Conservation (phyloP, 1,140 invertebrate genomes). For the Laupala kohalensis region DNA sequence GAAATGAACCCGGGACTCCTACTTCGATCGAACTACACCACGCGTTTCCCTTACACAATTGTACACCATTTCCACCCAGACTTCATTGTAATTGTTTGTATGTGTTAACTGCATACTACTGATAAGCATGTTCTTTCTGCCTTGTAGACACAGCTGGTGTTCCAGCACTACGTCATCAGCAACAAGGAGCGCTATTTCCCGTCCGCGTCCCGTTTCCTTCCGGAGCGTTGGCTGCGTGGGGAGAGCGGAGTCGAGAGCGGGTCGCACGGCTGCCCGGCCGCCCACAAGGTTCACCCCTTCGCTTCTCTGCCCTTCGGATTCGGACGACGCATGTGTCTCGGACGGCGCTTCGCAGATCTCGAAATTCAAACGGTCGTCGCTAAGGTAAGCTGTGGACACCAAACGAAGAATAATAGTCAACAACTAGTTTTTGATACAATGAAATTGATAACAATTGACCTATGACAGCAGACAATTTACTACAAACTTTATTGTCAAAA, state of each 20-base stretch:
- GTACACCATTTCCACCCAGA: no score
- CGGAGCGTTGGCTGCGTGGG: slow-evolving; percentile 60
- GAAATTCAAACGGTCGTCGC: slow-evolving; percentile 23
- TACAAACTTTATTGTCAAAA: no score
- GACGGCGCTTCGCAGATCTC: slow-evolving; percentile 26
- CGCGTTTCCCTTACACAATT: no score
- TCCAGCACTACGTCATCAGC: slow-evolving; percentile 67
- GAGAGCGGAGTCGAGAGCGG: slow-evolving; percentile 12
- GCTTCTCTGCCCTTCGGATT: slow-evolving; percentile 24
- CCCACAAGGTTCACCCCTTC: slow-evolving; percentile 11
- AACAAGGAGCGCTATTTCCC: slow-evolving; percentile 59
- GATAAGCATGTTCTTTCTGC: no score
- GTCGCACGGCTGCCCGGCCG: neutral
- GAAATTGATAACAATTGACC: neutral
- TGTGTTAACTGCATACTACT: no score
- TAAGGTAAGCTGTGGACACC: slow-evolving; percentile 10
- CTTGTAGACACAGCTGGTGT: slow-evolving; percentile 63
- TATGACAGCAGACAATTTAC: neutral
- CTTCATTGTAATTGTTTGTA: no score
- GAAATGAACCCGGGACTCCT: no score
- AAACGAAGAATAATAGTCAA: neutral
- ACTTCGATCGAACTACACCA: no score
- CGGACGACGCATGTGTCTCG: slow-evolving; percentile 24
- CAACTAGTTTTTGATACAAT: neutral
- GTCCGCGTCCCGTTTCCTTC: slow-evolving; percentile 47